Evolutionary conservation across 2,888 invertebrate species (phyloP).

Genomic region (Epiblema foenella): DNA sequence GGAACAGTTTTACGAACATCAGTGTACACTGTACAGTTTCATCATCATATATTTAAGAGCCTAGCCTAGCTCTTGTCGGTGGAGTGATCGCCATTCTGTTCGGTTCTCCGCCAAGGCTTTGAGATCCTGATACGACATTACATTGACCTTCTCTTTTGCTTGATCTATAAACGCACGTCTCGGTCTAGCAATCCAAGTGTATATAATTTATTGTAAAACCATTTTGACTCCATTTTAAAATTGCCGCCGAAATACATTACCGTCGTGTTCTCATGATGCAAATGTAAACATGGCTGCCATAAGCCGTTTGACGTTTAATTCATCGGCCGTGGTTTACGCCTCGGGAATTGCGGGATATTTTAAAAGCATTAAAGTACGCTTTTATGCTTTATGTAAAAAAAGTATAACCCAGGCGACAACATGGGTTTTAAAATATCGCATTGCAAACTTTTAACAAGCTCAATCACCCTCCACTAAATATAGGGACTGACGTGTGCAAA

Average conservation of each 20-base stretch:
- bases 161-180: too few relatives aligned
- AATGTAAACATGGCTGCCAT: constrained; percentile 21
- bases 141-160: too few relatives aligned
- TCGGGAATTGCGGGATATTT: constrained; percentile 7
- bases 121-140: too few relatives aligned
- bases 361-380: constrained; percentile 19
- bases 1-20: too few relatives aligned
- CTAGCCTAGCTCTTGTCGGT: too few relatives aligned
- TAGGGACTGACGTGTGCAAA: constrained; percentile 4
- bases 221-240: constrained; percentile 2
- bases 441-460: constrained; percentile 3
- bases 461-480: background rate
- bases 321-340: constrained; percentile 16
- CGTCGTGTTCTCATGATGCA: constrained; percentile 4
- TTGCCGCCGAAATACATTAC: constrained; percentile 16
- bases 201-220: background rate
- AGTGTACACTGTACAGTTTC: too few relatives aligned
- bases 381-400: constrained; percentile 4
- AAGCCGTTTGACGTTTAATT: constrained; percentile 26
- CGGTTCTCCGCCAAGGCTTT: too few relatives aligned
- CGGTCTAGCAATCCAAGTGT: too few relatives aligned
- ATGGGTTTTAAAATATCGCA: background rate
- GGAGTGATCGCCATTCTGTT: too few relatives aligned
- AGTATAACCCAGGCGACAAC: too few relatives aligned
- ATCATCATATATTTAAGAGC: too few relatives aligned